These are phyloP conservation scores for Psettodes erumei DNA, from an alignment of 2,113 vertebrate species.

Conservation along the genomic window DNA sequence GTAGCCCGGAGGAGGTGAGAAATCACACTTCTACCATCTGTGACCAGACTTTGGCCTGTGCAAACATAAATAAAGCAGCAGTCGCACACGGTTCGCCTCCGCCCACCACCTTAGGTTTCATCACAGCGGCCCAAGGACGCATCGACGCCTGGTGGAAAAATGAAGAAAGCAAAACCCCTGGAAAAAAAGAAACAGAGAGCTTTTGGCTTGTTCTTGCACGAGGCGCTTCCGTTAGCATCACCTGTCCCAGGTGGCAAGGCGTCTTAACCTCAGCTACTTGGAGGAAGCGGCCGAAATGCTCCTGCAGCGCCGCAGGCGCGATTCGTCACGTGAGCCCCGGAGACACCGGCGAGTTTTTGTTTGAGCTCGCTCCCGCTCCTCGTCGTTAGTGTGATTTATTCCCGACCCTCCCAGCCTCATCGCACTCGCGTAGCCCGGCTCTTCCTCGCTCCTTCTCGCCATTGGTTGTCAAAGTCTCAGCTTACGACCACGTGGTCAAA, in stretches of 20 bases:
- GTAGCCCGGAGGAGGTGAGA: slow-evolving; percentile 50
- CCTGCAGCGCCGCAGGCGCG: too few species aligned
- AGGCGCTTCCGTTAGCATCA: too few species aligned
- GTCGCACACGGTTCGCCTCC: slow-evolving; percentile 11
- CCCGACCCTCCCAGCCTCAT: slow-evolving; percentile 13
- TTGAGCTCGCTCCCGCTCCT: slow-evolving; percentile 12
- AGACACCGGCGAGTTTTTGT: neutral
- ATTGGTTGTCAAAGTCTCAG: slow-evolving; percentile 19
- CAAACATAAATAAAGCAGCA: slow-evolving; percentile 54
- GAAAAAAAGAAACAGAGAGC: too few species aligned
- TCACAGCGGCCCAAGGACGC: neutral
- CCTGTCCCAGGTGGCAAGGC: too few species aligned
- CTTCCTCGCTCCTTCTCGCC: neutral
- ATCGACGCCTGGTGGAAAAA: slow-evolving; percentile 1
- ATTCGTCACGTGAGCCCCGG: too few species aligned
- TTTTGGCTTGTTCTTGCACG: neutral
- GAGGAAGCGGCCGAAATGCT: slow-evolving; percentile 13
- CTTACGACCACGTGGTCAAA: slow-evolving; percentile 26
- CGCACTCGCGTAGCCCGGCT: slow-evolving; percentile 10
- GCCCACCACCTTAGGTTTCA: neutral
- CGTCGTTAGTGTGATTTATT: slow-evolving; percentile 34
- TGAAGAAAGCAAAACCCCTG: neutral
- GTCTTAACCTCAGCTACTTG: slow-evolving; percentile 10
- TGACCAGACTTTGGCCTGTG: slow-evolving; percentile 21
- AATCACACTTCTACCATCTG: slow-evolving; percentile 33